Conservation (phyloP, 1,140 invertebrate species). For the Tribolium madens region DNA sequence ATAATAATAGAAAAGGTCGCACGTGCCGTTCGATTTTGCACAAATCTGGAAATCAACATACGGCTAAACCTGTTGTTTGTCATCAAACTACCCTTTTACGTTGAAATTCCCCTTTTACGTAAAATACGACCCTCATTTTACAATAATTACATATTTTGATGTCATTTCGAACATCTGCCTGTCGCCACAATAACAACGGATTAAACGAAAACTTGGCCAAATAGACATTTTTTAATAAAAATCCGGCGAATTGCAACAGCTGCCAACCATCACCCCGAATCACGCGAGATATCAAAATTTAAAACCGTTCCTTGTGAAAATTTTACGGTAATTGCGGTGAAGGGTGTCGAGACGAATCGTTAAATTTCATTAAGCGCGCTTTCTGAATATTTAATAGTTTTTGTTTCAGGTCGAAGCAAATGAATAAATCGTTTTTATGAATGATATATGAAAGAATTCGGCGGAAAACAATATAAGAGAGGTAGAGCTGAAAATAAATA, state of each 20-base stretch:
- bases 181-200: slow-evolving; percentile 55
- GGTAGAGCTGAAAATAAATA: slow-evolving; percentile 45
- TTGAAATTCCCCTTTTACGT: slow-evolving; percentile 63
- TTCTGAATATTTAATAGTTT: slow-evolving; percentile 39
- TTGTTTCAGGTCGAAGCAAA: too few relatives aligned
- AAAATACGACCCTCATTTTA: slow-evolving; percentile 63
- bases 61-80: slow-evolving; percentile 60
- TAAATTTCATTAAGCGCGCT: slow-evolving; percentile 40
- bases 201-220: slow-evolving; percentile 58
- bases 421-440: slow-evolving; percentile 33
- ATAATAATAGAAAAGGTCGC: slow-evolving; percentile 55
- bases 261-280: slow-evolving; percentile 9
- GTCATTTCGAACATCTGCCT: slow-evolving; percentile 61
- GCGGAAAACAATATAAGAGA: slow-evolving; percentile 42
- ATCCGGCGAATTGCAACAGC: not conserved
- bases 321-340: slow-evolving; percentile 26
- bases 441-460: slow-evolving; percentile 41
- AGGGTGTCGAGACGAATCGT: slow-evolving; percentile 7
- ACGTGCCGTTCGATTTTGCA: slow-evolving; percentile 59
- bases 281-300: slow-evolving; percentile 2
- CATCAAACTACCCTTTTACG: slow-evolving; percentile 59
- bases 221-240: slow-evolving; percentile 40
- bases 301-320: slow-evolving; percentile 23
- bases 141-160: slow-evolving; percentile 65
- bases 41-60: slow-evolving; percentile 59